Base-by-base conservation (phyloP, 1,140 invertebrate genomes). In the Pseudomyrmex concolor region DNA sequence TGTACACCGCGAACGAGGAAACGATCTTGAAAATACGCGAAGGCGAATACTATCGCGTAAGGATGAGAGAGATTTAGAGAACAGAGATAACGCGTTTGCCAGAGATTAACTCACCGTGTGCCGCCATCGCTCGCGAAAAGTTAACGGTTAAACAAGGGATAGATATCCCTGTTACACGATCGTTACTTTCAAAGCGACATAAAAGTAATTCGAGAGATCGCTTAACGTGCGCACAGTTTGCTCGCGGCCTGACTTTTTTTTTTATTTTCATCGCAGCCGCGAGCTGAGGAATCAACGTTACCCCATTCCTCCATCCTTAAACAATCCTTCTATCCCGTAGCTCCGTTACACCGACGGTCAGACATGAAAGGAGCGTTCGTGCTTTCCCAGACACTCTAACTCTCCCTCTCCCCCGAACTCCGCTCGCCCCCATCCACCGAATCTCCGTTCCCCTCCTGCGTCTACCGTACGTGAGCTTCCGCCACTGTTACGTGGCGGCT, bases 91-190 rank as follows among this genome's bases (percentile, higher is more conserved):
- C 51, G 64, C 45, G 13, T 10, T 68, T 10, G 34, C 34, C 34
- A 34, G 22, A 43, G 74, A 59, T 74, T 83, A 84, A 74, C 67
- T 87, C 77, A 34, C 34, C 34, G 88, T 88, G 88, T 91, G 89
- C 86, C 86, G 22, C 67, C 70, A 55, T 71, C 51, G 71, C 57
- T 73, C 45, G 81, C 87, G 89, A 91, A 91, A 92, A 92, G 5
- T 91, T 91, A 91, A 91, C 88, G 83, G 88, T 91, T 91, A 89
- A 91, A 91, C 89, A 91, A 91, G 88, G 86, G 89, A 87, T 90
- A 48, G 34, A 34, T 34, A 34, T 34, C 88, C 80, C 84, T 45
- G 86, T 90, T 87, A 87, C 89, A 88, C 80, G 86, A 84, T 85
- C 84, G 87, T 90, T 90, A 88, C 85, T 89, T 86, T 62, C 72